These are phyloP conservation scores for Gobius niger DNA, from an alignment of 2,113 vertebrate species.

Conservation along the genomic window DNA sequence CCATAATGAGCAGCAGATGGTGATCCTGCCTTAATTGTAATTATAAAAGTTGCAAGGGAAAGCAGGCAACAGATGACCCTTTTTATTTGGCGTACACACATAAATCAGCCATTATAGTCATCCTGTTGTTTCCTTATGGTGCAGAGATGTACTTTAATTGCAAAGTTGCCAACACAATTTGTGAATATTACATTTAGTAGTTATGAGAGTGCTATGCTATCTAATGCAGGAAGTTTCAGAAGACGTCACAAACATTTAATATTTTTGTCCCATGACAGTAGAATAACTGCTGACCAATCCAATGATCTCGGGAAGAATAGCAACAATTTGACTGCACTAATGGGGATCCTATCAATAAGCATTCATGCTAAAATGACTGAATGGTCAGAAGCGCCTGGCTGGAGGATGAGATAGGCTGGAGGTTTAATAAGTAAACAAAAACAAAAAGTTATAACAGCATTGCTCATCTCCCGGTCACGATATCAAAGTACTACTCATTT, in stretches of 20 bases:
- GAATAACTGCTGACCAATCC: no score
- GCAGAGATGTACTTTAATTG: conserved; percentile 3
- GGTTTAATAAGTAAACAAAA: no score
- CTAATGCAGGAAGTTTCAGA: neutral
- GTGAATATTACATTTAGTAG: conserved; percentile 18
- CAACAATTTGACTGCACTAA: no score
- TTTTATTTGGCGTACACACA: conserved; percentile 53
- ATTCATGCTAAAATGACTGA: no score
- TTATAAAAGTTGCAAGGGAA: conserved; percentile 58
- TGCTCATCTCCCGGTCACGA: no score
- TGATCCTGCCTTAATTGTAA: conserved; percentile 54
- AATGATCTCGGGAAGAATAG: no score
- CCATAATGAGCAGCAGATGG: conserved; percentile 59
- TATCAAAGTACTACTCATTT: no score
- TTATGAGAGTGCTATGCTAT: neutral
- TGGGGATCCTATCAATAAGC: no score
- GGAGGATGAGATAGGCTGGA: no score
- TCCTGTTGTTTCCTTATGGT: conserved; percentile 19
- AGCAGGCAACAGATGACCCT: conserved; percentile 54
- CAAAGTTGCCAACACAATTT: conserved; percentile 11
- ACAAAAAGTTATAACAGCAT: no score
- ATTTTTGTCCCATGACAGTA: neutral
- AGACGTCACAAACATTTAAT: neutral
- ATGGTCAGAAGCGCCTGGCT: no score
- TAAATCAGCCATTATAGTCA: conserved; percentile 20